Conservation (phyloP, 2,113 vertebrate species). For the Sceloporus tristichus region DNA sequence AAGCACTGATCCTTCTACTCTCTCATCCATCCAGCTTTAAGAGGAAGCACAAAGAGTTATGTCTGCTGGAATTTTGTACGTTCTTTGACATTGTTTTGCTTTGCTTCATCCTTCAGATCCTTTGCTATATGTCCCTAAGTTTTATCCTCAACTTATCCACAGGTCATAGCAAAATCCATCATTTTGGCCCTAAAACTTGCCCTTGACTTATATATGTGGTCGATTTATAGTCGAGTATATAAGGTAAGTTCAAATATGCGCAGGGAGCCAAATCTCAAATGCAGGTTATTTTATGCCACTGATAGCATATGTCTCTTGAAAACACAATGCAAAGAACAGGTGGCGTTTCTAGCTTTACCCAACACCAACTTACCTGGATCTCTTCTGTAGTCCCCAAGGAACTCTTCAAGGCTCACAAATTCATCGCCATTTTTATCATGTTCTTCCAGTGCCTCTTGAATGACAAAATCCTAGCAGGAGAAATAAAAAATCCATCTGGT, state of each 20-base stretch:
- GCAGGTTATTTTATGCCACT: neutral
- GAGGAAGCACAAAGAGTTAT: no score
- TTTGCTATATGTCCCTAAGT: no score
- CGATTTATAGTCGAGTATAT: no score
- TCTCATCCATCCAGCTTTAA: no score
- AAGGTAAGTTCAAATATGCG: neutral
- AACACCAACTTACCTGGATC: conserved; percentile 84
- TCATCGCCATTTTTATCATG: conserved; percentile 92
- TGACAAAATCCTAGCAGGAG: conserved; percentile 88
- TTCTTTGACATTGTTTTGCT: no score
- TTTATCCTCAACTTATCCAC: no score
- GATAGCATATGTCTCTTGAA: neutral
- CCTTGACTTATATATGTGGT: no score
- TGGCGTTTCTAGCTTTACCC: neutral
- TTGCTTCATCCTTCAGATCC: no score
- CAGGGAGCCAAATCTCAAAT: neutral
- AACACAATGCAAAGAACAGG: neutral
- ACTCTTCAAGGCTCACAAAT: conserved; percentile 92
- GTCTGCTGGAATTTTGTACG: no score
- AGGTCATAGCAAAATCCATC: no score
- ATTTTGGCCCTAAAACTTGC: no score
- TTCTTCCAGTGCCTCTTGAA: conserved; percentile 93
- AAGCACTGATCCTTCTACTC: no score
- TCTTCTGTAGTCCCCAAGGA: conserved; percentile 90
- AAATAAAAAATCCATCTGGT: conserved; percentile 16